Conservation (phyloP, 2,797 vertebrate genomes). For the Lepus oiostolus region DNA sequence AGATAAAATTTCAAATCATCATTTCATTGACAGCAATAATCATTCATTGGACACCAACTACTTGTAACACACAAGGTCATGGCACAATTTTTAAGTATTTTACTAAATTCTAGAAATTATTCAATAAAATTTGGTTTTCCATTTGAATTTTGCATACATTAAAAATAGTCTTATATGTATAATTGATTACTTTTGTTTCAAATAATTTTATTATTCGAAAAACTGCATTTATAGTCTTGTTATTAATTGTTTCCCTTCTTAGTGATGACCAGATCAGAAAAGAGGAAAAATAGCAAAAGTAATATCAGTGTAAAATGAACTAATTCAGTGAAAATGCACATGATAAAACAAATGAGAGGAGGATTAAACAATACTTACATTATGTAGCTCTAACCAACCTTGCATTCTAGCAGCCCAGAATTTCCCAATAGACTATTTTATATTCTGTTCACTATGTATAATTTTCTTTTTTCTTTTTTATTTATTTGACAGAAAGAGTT, state of each 20-base stretch:
- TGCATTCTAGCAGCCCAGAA: neutral
- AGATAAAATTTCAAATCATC: neutral
- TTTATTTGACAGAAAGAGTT: too few relatives aligned
- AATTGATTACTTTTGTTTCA: neutral
- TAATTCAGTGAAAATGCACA: neutral
- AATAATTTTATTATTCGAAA: conserved; percentile 3
- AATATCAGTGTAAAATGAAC: neutral
- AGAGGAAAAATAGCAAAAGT: neutral
- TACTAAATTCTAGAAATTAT: neutral
- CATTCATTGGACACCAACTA: neutral
- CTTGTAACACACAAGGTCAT: neutral
- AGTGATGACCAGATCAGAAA: neutral
- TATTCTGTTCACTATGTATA: neutral
- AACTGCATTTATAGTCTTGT: neutral
- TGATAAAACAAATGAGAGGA: neutral
- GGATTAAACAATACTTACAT: neutral
- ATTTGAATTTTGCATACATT: neutral
- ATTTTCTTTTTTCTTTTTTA: neutral
- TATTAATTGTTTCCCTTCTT: neutral
- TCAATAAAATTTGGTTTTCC: neutral
- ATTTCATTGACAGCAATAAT: neutral
- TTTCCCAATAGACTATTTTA: neutral
- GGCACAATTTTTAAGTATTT: neutral
- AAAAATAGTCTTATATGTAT: neutral
- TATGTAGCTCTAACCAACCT: neutral